Evolutionary conservation across 2,113 vertebrate genomes (phyloP).

Genomic region (Rhadina sibilatrix): DNA sequence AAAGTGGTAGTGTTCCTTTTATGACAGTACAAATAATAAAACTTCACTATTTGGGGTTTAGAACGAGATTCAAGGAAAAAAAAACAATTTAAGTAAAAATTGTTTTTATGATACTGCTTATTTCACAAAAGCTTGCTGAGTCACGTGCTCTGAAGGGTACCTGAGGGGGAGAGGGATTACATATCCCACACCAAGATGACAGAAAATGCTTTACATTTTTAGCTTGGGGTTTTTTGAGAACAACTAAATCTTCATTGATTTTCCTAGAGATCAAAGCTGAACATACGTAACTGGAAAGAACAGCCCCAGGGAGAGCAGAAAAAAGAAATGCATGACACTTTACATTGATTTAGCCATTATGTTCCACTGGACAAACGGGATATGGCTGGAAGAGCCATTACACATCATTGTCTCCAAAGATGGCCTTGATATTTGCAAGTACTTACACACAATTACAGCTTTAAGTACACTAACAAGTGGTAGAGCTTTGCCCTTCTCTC

Average conservation of each 20-base stretch:
- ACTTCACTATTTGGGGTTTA: not conserved
- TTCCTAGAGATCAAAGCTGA: slow-evolving; percentile 31
- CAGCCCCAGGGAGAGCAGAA: not conserved
- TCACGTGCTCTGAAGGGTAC: not conserved
- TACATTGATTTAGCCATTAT: slow-evolving; percentile 38
- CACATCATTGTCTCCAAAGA: not conserved
- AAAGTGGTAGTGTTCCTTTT: not conserved
- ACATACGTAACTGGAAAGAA: slow-evolving; percentile 19
- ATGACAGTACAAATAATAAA: not conserved
- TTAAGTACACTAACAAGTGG: not conserved
- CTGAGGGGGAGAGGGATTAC: not conserved
- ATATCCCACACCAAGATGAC: not conserved
- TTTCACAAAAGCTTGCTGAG: not conserved
- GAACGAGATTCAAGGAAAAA: not conserved
- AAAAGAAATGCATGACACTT: slow-evolving; percentile 19
- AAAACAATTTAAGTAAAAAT: not conserved
- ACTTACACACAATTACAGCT: slow-evolving; percentile 12
- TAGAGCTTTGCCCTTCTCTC: not conserved
- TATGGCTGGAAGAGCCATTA: slow-evolving; percentile 26
- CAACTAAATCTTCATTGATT: slow-evolving; percentile 57
- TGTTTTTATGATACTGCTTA: not conserved
- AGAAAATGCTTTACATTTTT: slow-evolving; percentile 43
- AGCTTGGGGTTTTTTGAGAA: not conserved
- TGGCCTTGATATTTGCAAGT: slow-evolving; percentile 42
- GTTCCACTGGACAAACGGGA: not conserved